phyloP scores from a whole-genome alignment of 2,797 vertebrate species.

The Takifugu ocellatus region DNA sequence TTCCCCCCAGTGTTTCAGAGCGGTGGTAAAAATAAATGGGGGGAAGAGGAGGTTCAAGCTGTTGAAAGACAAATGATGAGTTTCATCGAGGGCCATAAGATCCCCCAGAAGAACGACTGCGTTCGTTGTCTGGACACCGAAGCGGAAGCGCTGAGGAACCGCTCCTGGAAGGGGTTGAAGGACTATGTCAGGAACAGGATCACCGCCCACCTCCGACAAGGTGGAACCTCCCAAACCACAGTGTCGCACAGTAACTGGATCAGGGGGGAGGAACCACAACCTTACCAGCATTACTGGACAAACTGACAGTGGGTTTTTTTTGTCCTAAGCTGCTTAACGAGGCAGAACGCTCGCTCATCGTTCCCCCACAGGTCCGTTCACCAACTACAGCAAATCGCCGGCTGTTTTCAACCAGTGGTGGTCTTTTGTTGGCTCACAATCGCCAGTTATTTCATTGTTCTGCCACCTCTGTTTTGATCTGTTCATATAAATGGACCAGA shows the following conservation, averaged over 20 bases:
- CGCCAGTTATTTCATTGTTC: no score
- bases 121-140: constrained; percentile 54
- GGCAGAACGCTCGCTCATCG: no score
- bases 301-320: background rate
- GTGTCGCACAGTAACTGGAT: background rate
- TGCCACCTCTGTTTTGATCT: no score
- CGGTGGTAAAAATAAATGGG: constrained; percentile 42
- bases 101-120: constrained; percentile 65
- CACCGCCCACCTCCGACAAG: constrained; percentile 49
- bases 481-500: no score
- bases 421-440: no score
- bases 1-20: constrained; percentile 11
- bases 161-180: constrained; percentile 60
- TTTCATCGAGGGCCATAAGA: constrained; percentile 45
- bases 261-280: background rate
- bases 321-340: no score
- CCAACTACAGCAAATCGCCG: no score
- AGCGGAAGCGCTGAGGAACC: constrained; percentile 33
- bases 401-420: no score
- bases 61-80: constrained; percentile 59
- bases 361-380: no score
- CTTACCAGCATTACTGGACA: background rate
- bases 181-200: constrained; percentile 65
- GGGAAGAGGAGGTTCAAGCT: constrained; percentile 42
- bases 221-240: background rate